These are phyloP conservation scores for Oreochromis niloticus DNA, from an alignment of 2,113 vertebrate species.

Conservation along the genomic window DNA sequence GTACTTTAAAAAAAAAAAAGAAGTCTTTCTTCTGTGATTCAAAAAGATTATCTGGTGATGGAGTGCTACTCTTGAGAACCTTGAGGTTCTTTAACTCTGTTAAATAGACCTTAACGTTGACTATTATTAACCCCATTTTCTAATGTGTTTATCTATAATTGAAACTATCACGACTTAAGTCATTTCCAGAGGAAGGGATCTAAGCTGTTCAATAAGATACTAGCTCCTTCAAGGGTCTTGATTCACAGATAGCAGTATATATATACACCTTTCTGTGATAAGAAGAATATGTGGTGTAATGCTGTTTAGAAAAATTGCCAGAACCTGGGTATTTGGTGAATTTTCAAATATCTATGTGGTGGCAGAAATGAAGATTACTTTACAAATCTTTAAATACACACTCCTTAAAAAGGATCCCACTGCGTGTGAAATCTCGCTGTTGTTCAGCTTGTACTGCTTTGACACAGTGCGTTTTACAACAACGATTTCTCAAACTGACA, in stretches of 20 bases:
- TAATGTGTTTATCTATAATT: constrained; percentile 23
- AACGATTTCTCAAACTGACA: constrained; percentile 47
- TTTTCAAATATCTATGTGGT: neutral
- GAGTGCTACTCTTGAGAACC: neutral
- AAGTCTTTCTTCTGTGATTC: neutral
- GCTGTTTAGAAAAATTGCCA: neutral
- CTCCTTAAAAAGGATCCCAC: neutral
- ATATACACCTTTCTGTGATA: neutral
- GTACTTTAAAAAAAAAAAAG: constrained; percentile 15
- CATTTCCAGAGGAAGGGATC: neutral
- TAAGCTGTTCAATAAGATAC: neutral
- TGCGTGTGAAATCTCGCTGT: constrained; percentile 25
- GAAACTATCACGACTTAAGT: neutral
- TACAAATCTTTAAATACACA: neutral
- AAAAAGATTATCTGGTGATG: constrained; percentile 6
- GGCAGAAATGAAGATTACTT: constrained; percentile 24
- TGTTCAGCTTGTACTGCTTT: constrained; percentile 15
- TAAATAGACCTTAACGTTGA: constrained; percentile 7
- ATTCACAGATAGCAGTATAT: neutral
- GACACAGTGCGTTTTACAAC: neutral
- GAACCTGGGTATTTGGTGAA: neutral
- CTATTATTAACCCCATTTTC: constrained; percentile 11
- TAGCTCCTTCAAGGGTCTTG: neutral
- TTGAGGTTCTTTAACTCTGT: neutral
- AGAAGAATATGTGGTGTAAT: neutral